Base-by-base conservation (phyloP, 2,113 vertebrate genomes). In the Aptenodytes forsteri region DNA sequence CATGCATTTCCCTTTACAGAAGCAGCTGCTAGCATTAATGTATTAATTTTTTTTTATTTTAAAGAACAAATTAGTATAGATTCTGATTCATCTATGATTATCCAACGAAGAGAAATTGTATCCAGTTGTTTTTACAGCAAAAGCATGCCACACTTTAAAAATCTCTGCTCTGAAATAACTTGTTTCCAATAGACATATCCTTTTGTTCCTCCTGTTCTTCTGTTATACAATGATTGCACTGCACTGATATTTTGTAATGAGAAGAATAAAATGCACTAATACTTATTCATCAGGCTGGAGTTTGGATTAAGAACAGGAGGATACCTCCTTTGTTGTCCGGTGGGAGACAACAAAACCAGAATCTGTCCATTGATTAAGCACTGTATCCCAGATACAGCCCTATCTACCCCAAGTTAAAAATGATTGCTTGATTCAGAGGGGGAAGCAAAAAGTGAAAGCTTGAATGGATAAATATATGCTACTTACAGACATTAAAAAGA, bases 251-350 rank as follows among this genome's bases (percentile, higher is more conserved):
- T 81, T 86, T 29, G 38, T 38, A 95, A 54, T n/a, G 36, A 66
- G 50, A 70, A 40, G 17, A 84, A 67, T 66, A 67, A 90, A 96
- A 79, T 38, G 22, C 16, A 47, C 26, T 44, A 88, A 47, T 36
- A 22, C 4, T 67, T 34, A 62, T 62, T 80, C 7, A 65, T n/a
- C 29, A 73, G 8, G 5, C 18, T 54, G n/a, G 38, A 78, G 29
- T 69, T 10, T 62, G 34, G 16, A 54, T 50, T 69, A 92, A 69
- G 42, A 78, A 36, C 13, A 38, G 29, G 25, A 23, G 10, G 32
- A 49, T n/a, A 42, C 1, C 22, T 62, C 22, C 42, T 71, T 62
- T 88, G 21, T 6, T 49, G 15, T 44, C 29, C 0, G 0, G 2
- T 16, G 15, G 16, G 18, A 76, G 62, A 6, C 42, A 42, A 42